Conservation (phyloP, 2,888 invertebrate genomes). For the Drosophila mimica region DNA sequence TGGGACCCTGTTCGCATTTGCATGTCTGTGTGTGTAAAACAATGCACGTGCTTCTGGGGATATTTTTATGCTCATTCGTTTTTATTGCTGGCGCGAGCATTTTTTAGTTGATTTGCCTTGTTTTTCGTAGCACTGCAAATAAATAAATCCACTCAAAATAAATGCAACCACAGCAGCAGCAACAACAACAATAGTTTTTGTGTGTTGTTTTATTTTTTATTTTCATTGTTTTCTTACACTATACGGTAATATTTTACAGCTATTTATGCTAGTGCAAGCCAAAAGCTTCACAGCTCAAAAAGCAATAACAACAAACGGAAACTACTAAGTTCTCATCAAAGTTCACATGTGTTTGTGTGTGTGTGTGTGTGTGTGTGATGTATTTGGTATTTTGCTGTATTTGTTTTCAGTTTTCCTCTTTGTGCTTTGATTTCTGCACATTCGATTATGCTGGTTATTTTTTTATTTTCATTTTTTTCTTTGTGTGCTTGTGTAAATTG, state of each 20-base stretch:
- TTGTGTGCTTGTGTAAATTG: constrained; percentile 7
- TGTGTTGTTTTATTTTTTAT: constrained; percentile 22
- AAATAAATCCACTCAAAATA: constrained; percentile 70
- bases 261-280: constrained; percentile 44
- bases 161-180: constrained; percentile 49
- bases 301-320: constrained; percentile 14
- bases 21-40: constrained; percentile 62
- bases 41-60: constrained; percentile 53
- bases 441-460: constrained; percentile 15
- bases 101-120: constrained; percentile 47
- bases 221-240: constrained; percentile 15
- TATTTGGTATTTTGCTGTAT: constrained; percentile 9
- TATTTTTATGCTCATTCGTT: constrained; percentile 26
- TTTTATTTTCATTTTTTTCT: background rate
- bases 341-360: background rate
- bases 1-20: constrained; percentile 56
- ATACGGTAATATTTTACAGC: constrained; percentile 42
- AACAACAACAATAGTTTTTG: constrained; percentile 19
- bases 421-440: background rate
- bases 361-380: background rate
- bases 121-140: constrained; percentile 34
- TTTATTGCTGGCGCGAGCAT: constrained; percentile 11
- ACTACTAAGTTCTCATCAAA: constrained; percentile 19
- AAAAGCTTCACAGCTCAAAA: constrained; percentile 24
- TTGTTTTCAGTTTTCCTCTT: constrained; percentile 1